These are phyloP conservation scores for Calameuta idolon DNA, from an alignment of 2,888 invertebrate species.

Conservation along the genomic window DNA sequence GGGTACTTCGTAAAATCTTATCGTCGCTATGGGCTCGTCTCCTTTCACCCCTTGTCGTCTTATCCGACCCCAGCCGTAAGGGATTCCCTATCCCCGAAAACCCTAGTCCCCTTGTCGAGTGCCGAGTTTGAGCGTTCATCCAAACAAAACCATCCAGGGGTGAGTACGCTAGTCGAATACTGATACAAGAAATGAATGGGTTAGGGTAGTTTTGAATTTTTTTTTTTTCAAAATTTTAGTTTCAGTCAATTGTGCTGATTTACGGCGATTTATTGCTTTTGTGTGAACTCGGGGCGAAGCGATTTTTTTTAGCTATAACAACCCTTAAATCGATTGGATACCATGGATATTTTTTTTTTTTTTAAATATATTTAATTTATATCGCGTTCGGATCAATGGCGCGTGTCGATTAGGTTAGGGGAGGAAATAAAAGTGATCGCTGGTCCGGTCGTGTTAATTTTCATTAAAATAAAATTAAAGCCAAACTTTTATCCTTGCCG, in stretches of 20 bases:
- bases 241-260: neutral
- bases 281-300: too few species aligned
- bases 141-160: neutral
- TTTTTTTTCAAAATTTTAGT: neutral
- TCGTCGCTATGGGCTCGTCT: conserved; percentile 14
- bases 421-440: conserved; percentile 33
- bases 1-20: conserved; percentile 43
- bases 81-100: neutral
- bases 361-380: conserved; percentile 32
- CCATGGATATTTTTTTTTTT: conserved; percentile 11
- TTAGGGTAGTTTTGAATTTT: neutral
- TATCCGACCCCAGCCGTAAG: neutral
- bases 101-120: neutral
- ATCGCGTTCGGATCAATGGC: conserved; percentile 36
- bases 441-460: conserved; percentile 36
- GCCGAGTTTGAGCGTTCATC: neutral
- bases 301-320: neutral
- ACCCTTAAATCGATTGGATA: neutral
- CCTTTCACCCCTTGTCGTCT: neutral
- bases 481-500: conserved; percentile 30
- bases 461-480: conserved; percentile 45
- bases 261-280: neutral
- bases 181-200: neutral
- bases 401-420: conserved; percentile 32
- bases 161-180: neutral